These are phyloP conservation scores for Tychaedon coryphoeus DNA, from an alignment of 2,113 vertebrate genomes.

Conservation along the genomic window DNA sequence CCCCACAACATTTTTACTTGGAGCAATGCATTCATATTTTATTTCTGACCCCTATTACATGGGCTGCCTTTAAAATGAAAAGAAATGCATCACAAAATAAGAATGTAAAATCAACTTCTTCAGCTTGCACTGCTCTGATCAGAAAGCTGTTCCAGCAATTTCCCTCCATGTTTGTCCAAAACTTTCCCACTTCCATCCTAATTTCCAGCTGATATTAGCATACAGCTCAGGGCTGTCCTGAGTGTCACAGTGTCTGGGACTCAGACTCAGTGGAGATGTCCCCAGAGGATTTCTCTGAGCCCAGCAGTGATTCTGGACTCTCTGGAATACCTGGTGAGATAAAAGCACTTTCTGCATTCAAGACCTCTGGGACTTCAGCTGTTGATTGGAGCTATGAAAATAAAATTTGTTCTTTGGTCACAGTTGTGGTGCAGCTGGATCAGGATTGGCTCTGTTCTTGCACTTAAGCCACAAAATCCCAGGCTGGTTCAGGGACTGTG, in stretches of 20 bases:
- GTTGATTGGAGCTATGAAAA: not conserved
- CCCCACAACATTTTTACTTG: not conserved
- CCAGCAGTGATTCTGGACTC: not conserved
- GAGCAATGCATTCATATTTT: accelerated
- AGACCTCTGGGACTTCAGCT: not conserved
- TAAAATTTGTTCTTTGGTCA: not conserved
- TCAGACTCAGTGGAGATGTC: not conserved
- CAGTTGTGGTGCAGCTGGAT: accelerated
- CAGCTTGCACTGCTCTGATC: not conserved
- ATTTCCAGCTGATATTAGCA: not conserved
- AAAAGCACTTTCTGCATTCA: not conserved
- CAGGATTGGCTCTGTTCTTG: not conserved
- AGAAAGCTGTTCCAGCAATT: not conserved
- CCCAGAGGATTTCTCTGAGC: not conserved
- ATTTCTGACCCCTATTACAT: not conserved
- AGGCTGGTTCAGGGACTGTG: not conserved
- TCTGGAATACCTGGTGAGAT: not conserved
- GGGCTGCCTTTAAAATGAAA: not conserved
- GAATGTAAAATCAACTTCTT: not conserved
- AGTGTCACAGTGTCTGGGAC: not conserved
- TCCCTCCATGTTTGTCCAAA: not conserved
- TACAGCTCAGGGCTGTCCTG: not conserved
- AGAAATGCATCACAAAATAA: not conserved
- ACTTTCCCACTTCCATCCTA: not conserved
- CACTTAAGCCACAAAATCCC: not conserved